phyloP scores from a whole-genome alignment of 2,113 vertebrate species.

The Engraulis encrasicolus region DNA sequence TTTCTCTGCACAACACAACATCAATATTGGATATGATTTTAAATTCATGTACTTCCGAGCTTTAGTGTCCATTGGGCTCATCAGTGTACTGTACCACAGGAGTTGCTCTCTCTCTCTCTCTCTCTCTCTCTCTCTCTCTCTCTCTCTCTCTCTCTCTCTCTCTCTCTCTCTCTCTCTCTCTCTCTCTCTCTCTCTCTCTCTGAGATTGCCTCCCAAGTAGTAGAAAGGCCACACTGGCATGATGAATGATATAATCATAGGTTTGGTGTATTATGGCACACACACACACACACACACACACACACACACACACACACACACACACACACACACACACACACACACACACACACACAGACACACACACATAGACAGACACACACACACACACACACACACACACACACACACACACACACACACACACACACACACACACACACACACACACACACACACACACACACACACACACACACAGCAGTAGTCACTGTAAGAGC shows the following conservation, averaged over 20 bases:
- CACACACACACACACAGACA: not conserved
- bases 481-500: not conserved
- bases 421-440: constrained; percentile 4
- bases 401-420: not conserved
- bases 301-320: constrained; percentile 17
- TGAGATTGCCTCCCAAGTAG: not conserved
- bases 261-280: not conserved
- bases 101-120: too few species aligned
- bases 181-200: not conserved
- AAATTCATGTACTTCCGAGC: too few species aligned
- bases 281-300: not conserved
- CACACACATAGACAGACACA: not conserved
- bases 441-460: constrained; percentile 12
- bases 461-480: not conserved
- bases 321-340: not conserved
- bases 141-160: too few species aligned
- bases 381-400: not conserved
- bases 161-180: too few species aligned
- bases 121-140: too few species aligned
- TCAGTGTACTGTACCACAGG: too few species aligned
- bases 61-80: too few species aligned
- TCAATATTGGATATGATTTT: too few species aligned
- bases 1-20: too few species aligned
- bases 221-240: not conserved
- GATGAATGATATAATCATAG: constrained; percentile 14